Conservation (phyloP, 2,797 vertebrate species). For the Crenuchus spilurus region DNA sequence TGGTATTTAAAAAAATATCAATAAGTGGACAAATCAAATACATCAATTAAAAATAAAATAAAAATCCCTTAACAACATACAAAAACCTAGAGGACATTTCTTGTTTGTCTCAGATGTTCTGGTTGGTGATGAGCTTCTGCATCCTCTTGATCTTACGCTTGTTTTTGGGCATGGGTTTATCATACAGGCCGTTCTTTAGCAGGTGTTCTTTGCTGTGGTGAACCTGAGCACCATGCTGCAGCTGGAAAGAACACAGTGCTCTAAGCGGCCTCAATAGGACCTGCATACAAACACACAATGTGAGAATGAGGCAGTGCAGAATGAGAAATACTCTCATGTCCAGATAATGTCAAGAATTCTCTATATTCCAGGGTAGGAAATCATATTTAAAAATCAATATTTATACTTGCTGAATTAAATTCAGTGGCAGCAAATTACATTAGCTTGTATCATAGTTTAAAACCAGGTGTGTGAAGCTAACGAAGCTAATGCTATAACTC, state of each 20-base stretch:
- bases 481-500: too few relatives aligned
- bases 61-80: not conserved
- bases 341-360: too few relatives aligned
- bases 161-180: slow-evolving; percentile 96
- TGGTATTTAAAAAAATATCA: not conserved
- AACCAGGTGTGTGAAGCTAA: too few relatives aligned
- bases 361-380: too few relatives aligned
- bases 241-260: slow-evolving; percentile 95
- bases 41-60: too few relatives aligned
- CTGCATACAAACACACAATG: slow-evolving; percentile 66
- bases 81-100: not conserved
- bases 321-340: too few relatives aligned
- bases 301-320: not conserved
- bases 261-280: slow-evolving; percentile 89
- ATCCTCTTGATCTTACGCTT: slow-evolving; percentile 97
- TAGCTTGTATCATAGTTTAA: too few relatives aligned
- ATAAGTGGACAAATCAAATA: not conserved
- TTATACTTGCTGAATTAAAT: too few relatives aligned
- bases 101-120: slow-evolving; percentile 78
- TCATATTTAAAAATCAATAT: too few relatives aligned
- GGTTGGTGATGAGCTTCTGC: slow-evolving; percentile 90
- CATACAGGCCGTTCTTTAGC: slow-evolving; percentile 89
- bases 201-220: slow-evolving; percentile 97
- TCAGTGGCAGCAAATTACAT: too few relatives aligned
- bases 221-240: slow-evolving; percentile 93